Percentiles rank a stretch among this genome's conserved stretches.
Conservation (phyloP, 2,797 vertebrate genomes). For the Poeciliopsis infans region DNA sequence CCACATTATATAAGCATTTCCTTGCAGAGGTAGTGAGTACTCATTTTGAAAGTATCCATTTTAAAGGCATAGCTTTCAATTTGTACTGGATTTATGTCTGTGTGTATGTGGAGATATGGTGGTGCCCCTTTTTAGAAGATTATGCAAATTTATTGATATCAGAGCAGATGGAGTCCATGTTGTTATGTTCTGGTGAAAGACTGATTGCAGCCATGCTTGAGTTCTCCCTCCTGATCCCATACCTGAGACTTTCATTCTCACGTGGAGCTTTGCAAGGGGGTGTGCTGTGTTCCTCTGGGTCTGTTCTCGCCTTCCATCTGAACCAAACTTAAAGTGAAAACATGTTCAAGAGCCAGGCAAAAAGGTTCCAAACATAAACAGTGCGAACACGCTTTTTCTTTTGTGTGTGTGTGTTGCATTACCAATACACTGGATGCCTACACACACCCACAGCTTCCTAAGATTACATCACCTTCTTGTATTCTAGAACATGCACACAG, state of each 20-base stretch:
- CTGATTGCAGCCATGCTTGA: conserved; percentile 1
- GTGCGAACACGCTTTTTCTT: conserved; percentile 29
- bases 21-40: background rate
- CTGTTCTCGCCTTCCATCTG: conserved; percentile 22
- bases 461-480: conserved; percentile 54
- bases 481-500: conserved; percentile 19
- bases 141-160: conserved; percentile 6
- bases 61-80: background rate
- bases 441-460: conserved; percentile 62
- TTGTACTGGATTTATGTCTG: background rate
- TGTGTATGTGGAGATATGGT: background rate
- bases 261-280: conserved; percentile 36
- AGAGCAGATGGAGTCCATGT: background rate
- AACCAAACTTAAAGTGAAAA: conserved; percentile 48
- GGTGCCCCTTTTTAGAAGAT: background rate
- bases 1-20: background rate
- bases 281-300: conserved; percentile 18
- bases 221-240: conserved; percentile 2
- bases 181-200: background rate
- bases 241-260: conserved; percentile 35
- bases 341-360: conserved; percentile 38
- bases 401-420: conserved; percentile 32
- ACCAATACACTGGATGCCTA: conserved; percentile 44
- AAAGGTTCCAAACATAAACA: conserved; percentile 60
- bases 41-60: background rate